Evolutionary conservation across 2,888 invertebrate genomes (phyloP), one percentile per base, ranked within the genome.

Genomic region (Lithophane ornitopus): DNA sequence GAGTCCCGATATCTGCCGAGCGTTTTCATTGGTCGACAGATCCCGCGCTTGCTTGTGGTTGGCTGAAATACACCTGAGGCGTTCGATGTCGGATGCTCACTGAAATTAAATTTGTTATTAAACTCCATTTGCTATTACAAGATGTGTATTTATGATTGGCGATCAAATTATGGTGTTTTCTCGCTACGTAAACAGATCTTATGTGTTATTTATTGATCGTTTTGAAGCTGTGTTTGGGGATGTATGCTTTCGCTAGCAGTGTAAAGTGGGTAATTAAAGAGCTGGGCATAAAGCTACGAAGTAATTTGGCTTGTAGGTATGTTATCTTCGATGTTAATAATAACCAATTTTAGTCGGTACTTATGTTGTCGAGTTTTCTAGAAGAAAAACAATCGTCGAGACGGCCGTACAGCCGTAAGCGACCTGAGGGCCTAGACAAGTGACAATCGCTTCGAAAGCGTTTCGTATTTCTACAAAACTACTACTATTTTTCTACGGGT

Each of bases 21-120:
- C 70, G 52, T 56, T 80, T 26, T 78, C 54, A 89, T 90, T 91
- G 88, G 90, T 46, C 7, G 68, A 73, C 67, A 67, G n/a, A 69
- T 66, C 59, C 6, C 70, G 73, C 74, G 70, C 77, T 85, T 14
- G 26, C 52, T 0, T 41, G 28, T 87, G 80, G 89, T 91, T 90
- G 90, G 91, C 59, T 59, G 75, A 46, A 78, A 79, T 68, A 11
- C 71, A 72, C 78, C 78, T 74, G 82, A 82, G 82, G 88, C 89
- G 87, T 84, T 56, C 56, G 82, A 78, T 66, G 75, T 79, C 80
- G 80, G 80, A 81, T 77, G 78, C 65, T 54, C 28, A 11, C 73
- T 72, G 76, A 86, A 88, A 88, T 87, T 87, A 85, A 88, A 85
- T 88, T 85, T 54, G 61, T 84, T 85, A 87, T 88, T 87, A 82